Base-by-base conservation (phyloP, 2,888 invertebrate genomes). In the Andrena camellia region DNA sequence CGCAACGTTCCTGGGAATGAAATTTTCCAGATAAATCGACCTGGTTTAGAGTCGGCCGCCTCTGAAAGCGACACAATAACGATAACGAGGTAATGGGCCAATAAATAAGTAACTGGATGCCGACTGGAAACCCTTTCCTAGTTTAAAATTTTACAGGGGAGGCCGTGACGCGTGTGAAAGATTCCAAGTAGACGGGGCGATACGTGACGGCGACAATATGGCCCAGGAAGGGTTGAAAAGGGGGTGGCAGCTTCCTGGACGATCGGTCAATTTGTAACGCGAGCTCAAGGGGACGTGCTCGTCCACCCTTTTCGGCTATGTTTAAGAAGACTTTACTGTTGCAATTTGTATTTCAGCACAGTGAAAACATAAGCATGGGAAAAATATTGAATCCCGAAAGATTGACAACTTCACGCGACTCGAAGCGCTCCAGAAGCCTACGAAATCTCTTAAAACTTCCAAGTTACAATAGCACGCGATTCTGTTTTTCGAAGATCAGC, bases 41-140 rank as follows among this genome's bases (percentile, higher is more conserved):
- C 2, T 13, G 33, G 20, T 48, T 59, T 60, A 35, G 52, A 52
- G 23, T 20, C 26, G 48, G 8, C 17, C 57, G n/a, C 29, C 33
- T 31, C 10, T 72, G 71, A 54, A 63, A 71, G 81, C 78, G 64
- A 31, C 75, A 90, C 90, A 91, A 90, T 89, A 76, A 79, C 84
- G 78, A 84, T 88, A 90, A 88, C 90, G 87, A 91, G 91, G 91
- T 92, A 92, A 92, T 91, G 90, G 91, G 88, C 90, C 90, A 93
- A 93, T 93, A 92, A 93, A 93, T 93, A 92, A 90, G 92, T 92
- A 92, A 93, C 90, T 83, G 78, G 89, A 92, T 81, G 86, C 88
- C 85, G 68, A 81, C 57, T 42, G 54, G 23, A 57, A 90, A 91
- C 93, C 93, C 92, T 81, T 86, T 91, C 84, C 78, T 74, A 87